Base-by-base conservation (phyloP, 2,797 vertebrate species). In the Eulemur rubriventer region DNA sequence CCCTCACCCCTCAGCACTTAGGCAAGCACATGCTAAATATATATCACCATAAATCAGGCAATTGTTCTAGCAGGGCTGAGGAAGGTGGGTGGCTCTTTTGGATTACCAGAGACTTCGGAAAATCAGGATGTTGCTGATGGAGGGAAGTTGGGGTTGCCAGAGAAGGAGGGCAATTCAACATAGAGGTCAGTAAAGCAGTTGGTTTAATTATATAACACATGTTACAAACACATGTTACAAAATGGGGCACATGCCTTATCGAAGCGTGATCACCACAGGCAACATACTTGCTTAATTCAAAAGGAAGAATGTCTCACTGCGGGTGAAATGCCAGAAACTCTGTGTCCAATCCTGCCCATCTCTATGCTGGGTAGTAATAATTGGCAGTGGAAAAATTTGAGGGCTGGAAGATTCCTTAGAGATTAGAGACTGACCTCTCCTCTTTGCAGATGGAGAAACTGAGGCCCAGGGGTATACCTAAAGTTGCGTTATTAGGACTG, bases 171-270 rank as follows among this genome's bases (percentile, higher is more conserved):
- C 30, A 90, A 76, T 59, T 95, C 50, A 85, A 83, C 81, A 72
- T 26, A 87, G 76, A 97, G 83, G 65, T 96, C 79, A 95, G 61
- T 70, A 92, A 93, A 97, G 38, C 72, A 78, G 35, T 84, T 86
- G 82, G 35, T 89, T 86, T 91, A 80, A 95, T 97, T 97, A 94
- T 48, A 61, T 89, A 93, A 96, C 61, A 90, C 67, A 72, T 69
- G 41, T 94, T 96, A 92, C 89, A 89, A 93, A 96, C 61, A 90
- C 67, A 72, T 73, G 41, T 94, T 96, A 92, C 89, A 89, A 96
- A 95, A 91, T 72, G 18, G 80, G 81, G 26, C 63, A 93, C 79
- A 91, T 0, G 24, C 48, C 96, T 96, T 94, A 91, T 46, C 96
- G 83, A 97, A 95, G 89, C 48, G 59, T 89, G 65, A 93, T 84